Evolutionary conservation across 1,140 invertebrate genomes (phyloP).

Genomic region (Drosophila prosaltans): DNA sequence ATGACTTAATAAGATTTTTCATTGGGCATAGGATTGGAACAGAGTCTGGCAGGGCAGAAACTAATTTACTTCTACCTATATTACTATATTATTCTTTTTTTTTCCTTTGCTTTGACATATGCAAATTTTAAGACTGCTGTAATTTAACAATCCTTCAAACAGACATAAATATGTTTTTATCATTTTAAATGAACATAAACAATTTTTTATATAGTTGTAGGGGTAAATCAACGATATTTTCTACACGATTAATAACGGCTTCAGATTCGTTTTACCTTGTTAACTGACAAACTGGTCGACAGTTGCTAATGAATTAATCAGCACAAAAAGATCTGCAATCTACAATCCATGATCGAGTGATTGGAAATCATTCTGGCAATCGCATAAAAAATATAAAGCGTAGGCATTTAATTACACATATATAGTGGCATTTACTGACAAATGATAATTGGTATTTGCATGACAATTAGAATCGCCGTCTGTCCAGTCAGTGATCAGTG

Average conservation of each 20-base stretch:
- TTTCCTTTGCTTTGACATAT: slow-evolving; percentile 67
- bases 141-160: slow-evolving; percentile 65
- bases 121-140: slow-evolving; percentile 53
- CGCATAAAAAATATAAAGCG: slow-evolving; percentile 41
- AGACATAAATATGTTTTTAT: slow-evolving; percentile 64
- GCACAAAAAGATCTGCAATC: slow-evolving; percentile 37
- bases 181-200: slow-evolving; percentile 53
- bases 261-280: slow-evolving; percentile 36
- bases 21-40: slow-evolving; percentile 16
- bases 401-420: slow-evolving; percentile 63
- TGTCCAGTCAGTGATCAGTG: slow-evolving; percentile 3
- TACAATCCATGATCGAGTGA: slow-evolving; percentile 30
- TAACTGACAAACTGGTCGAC: slow-evolving; percentile 72
- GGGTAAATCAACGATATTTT: slow-evolving; percentile 47
- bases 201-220: slow-evolving; percentile 26
- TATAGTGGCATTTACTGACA: slow-evolving; percentile 57
- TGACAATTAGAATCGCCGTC: slow-evolving; percentile 69
- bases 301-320: slow-evolving; percentile 77
- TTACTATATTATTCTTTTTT: background rate
- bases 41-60: slow-evolving; percentile 18
- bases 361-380: slow-evolving; percentile 52
- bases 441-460: slow-evolving; percentile 78
- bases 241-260: slow-evolving; percentile 67
- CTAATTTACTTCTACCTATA: slow-evolving; percentile 17
- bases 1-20: slow-evolving; percentile 61